phyloP scores from a whole-genome alignment of 1,140 invertebrate species.

The Diorhabda carinulata region DNA sequence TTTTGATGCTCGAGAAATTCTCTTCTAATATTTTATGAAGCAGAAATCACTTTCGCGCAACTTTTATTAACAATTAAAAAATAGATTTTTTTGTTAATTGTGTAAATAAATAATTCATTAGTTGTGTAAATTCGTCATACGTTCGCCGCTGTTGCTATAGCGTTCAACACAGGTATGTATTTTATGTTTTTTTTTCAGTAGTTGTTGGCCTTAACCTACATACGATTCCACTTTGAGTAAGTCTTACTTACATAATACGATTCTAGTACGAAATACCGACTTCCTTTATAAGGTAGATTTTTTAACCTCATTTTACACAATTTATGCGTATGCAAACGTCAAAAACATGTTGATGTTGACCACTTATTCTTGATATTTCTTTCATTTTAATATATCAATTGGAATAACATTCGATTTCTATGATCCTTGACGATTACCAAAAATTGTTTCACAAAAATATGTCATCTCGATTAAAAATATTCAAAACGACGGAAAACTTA shows the following conservation, averaged over 20 bases:
- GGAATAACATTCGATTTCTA: background rate
- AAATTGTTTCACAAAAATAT: too few relatives aligned
- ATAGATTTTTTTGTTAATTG: too few relatives aligned
- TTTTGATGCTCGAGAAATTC: too few relatives aligned
- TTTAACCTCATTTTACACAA: constrained; percentile 21
- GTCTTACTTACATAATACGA: constrained; percentile 18
- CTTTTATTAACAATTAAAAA: too few relatives aligned
- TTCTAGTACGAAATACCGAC: constrained; percentile 20
- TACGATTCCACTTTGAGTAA: constrained; percentile 22
- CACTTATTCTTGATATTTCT: background rate
- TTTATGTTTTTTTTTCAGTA: constrained; percentile 14
- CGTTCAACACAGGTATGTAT: constrained; percentile 14
- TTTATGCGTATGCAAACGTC: constrained; percentile 14
- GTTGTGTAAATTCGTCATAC: too few relatives aligned
- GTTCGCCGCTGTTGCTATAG: background rate
- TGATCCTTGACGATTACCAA: background rate
- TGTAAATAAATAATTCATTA: too few relatives aligned
- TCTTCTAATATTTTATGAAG: too few relatives aligned
- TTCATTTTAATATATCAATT: background rate
- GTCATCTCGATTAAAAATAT: too few relatives aligned
- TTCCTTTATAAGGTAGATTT: constrained; percentile 24
- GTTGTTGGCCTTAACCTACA: constrained; percentile 19
- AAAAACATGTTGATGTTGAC: background rate
- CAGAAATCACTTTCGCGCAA: too few relatives aligned
- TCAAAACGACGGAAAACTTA: too few relatives aligned